Conservation (phyloP, 2,113 vertebrate genomes). For the Sphaerodactylus townsendi region DNA sequence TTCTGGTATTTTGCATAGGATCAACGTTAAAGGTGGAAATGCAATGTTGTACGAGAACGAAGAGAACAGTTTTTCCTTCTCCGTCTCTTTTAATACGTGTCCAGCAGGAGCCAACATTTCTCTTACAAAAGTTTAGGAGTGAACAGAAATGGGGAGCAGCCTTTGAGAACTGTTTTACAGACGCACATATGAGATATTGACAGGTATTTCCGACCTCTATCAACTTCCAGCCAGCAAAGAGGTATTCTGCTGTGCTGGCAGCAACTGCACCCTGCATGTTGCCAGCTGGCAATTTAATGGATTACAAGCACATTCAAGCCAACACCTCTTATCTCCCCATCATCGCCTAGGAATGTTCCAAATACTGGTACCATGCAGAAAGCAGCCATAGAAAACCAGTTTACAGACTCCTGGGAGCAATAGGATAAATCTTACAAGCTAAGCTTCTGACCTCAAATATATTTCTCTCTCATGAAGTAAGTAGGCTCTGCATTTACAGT, state of each 20-base stretch:
- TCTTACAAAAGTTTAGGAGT: not conserved
- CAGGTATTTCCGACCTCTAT: not conserved
- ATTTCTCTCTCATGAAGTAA: not conserved
- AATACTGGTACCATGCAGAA: not conserved
- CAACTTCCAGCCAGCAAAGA: not conserved
- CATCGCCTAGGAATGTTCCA: not conserved
- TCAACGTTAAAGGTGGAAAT: not conserved
- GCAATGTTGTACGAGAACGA: not conserved
- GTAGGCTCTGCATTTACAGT: not conserved
- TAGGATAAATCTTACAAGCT: not conserved
- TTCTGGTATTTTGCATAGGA: constrained; percentile 1
- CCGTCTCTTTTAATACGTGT: not conserved
- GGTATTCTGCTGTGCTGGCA: not conserved
- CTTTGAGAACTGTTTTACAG: not conserved
- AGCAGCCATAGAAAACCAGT: not conserved
- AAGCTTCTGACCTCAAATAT: not conserved
- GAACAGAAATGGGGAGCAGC: not conserved
- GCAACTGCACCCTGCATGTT: not conserved
- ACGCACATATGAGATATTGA: not conserved
- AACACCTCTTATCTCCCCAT: not conserved
- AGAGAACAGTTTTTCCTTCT: constrained; percentile 4
- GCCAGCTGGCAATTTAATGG: constrained; percentile 11
- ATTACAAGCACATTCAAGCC: not conserved
- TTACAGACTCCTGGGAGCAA: not conserved
- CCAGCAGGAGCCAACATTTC: not conserved